phyloP scores from a whole-genome alignment of 2,113 vertebrate genomes.

The Scatophagus argus region DNA sequence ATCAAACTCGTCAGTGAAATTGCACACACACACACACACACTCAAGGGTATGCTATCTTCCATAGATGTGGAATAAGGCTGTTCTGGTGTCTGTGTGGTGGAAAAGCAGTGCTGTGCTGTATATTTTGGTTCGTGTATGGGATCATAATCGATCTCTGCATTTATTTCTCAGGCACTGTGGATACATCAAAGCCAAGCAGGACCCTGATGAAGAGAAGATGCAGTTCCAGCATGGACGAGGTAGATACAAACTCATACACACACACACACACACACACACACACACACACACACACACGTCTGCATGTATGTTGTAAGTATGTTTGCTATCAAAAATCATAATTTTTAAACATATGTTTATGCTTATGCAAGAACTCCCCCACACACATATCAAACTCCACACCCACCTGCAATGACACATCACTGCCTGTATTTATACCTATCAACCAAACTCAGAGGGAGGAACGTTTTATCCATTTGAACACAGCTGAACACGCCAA shows the following conservation, averaged over 20 bases:
- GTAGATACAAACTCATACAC: constrained; percentile 62
- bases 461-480: not conserved
- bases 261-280: not conserved
- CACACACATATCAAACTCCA: constrained; percentile 5
- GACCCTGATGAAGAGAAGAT: constrained; percentile 89
- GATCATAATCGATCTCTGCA: constrained; percentile 4
- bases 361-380: too few relatives aligned
- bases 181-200: constrained; percentile 89
- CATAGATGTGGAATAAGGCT: not conserved
- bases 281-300: not conserved
- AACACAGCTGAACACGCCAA: not conserved
- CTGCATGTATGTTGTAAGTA: not conserved
- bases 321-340: too few relatives aligned
- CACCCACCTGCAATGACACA: constrained; percentile 22
- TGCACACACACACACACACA: not conserved
- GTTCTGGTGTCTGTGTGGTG: not conserved
- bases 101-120: not conserved
- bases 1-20: constrained; percentile 9
- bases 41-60: constrained; percentile 3
- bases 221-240: constrained; percentile 88
- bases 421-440: too few relatives aligned
- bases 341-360: not conserved
- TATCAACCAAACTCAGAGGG: too few relatives aligned
- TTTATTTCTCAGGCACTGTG: constrained; percentile 84
- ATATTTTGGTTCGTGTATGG: not conserved